Evolutionary conservation across 1,140 invertebrate species (phyloP), one percentile per base, ranked within the genome.

Genomic region (Tetramorium parvispinum): DNA sequence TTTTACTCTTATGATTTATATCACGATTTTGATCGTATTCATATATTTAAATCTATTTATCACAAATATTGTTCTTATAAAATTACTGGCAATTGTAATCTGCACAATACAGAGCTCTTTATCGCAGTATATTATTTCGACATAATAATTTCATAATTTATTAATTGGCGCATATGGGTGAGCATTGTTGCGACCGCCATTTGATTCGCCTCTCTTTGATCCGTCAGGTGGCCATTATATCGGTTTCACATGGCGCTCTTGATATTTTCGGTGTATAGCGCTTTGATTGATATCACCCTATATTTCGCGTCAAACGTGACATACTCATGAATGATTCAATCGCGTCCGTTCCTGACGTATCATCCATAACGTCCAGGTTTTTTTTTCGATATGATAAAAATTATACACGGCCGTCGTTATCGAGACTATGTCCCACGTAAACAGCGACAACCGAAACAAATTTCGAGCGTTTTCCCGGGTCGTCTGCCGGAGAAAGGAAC

Each of bases 251-350:
- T 81, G 21, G 32, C 21, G 27, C 27, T 61, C 66, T 73, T 59
- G 68, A 73, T 73, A 75, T 83, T 83, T 83, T 37, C n/a, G 32
- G 11, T 5, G 16, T 27, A 75, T 18, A 55, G 68, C 24, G 43
- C 53, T 83, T 83, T 83, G 79, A 83, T 83, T 75, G 79, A 83
- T 83, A 75, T n/a, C 68, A 21, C 43, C 40, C 79, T 49, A 55
- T 55, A 73, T 83, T 59, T 75, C 40, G 79, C 53, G 68, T 75
- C 40, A 75, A 83, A 83, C 68, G 55, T 75, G 68, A 61, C 68
- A 46, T 40, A 55, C 79, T 83, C 68, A 83, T 83, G 79, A 83
- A 83, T 83, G 79, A 83, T 83, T 83, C 79, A 83, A 59, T 83
- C 79, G 68, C 37, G 53, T 49, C 59, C 53, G 40, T 83, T 61